Percentiles rank a stretch among this genome's conserved stretches.
These are phyloP conservation scores for Drosophila sproati DNA, from an alignment of 1,140 invertebrate genomes.

Conservation along the genomic window DNA sequence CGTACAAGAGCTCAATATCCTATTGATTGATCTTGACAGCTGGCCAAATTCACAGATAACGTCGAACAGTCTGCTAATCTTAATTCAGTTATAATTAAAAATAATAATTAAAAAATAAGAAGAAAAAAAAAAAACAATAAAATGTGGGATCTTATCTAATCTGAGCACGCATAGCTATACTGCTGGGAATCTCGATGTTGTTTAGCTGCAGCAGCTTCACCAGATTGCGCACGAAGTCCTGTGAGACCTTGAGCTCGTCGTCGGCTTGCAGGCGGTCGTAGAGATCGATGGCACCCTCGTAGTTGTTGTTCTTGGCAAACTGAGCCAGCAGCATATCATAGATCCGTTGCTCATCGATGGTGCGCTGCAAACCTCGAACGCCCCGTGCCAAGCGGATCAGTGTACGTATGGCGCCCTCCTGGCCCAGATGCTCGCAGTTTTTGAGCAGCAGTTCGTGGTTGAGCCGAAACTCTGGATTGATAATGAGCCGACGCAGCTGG, in stretches of 20 bases:
- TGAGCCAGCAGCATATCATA: constrained; percentile 84
- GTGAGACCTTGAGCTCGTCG: constrained; percentile 78
- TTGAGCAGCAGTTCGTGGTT: constrained; percentile 73
- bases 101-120: constrained; percentile 1
- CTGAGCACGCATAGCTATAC: constrained; percentile 72
- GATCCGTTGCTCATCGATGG: constrained; percentile 76
- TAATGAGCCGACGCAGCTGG: constrained; percentile 81
- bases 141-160: constrained; percentile 58
- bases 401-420: constrained; percentile 74
- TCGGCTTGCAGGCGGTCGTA: constrained; percentile 81
- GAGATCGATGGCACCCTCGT: constrained; percentile 76
- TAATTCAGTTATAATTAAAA: neutral
- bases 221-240: constrained; percentile 75
- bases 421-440: constrained; percentile 77
- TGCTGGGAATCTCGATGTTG: constrained; percentile 74
- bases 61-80: no score
- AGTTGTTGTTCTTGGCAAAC: constrained; percentile 84
- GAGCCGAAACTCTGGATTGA: constrained; percentile 79
- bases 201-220: constrained; percentile 74
- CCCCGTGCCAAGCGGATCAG: constrained; percentile 78
- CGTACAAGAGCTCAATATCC: no score
- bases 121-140: constrained; percentile 12
- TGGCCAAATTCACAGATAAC: no score
- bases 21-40: no score
- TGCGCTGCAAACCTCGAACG: constrained; percentile 61